A percentile compares a stretch with the other conserved stretches of the same genome.
phyloP scores from a whole-genome alignment of 2,797 vertebrate genomes.

The Anguilla anguilla region DNA sequence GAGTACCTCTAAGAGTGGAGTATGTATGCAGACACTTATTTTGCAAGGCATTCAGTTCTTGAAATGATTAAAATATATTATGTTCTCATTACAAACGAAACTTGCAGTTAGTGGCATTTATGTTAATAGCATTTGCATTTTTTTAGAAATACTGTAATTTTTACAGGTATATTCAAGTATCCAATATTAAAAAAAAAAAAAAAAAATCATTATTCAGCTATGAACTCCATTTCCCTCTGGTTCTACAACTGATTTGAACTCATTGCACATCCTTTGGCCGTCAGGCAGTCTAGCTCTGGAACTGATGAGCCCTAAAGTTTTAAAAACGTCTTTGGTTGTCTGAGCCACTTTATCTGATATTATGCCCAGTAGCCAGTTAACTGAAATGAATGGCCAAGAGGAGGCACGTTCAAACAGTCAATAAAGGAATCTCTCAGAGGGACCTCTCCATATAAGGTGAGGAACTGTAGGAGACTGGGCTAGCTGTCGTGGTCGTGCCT shows the following conservation, averaged over 20 bases:
- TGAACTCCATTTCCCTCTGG: neutral
- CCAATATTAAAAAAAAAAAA: neutral
- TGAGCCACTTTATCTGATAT: neutral
- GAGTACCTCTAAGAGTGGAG: neutral
- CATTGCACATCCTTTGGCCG: neutral
- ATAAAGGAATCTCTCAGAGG: neutral
- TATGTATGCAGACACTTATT: neutral
- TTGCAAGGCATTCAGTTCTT: neutral
- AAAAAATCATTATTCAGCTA: neutral
- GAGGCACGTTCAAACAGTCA: neutral
- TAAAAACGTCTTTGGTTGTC: neutral
- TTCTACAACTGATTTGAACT: neutral
- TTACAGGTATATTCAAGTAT: neutral
- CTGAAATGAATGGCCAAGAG: neutral
- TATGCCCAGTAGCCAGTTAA: neutral
- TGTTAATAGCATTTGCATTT: neutral
- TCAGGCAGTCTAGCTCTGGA: neutral
- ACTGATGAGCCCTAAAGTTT: neutral
- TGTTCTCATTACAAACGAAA: slow-evolving; percentile 6
- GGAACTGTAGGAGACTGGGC: neutral
- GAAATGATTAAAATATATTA: neutral
- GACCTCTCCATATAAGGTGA: neutral
- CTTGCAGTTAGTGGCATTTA: neutral
- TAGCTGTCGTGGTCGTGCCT: neutral
- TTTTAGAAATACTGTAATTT: neutral